Percentiles rank a stretch among this genome's conserved stretches.
These are phyloP conservation scores for Narcine bancroftii DNA, from an alignment of 2,113 vertebrate species.

Conservation along the genomic window DNA sequence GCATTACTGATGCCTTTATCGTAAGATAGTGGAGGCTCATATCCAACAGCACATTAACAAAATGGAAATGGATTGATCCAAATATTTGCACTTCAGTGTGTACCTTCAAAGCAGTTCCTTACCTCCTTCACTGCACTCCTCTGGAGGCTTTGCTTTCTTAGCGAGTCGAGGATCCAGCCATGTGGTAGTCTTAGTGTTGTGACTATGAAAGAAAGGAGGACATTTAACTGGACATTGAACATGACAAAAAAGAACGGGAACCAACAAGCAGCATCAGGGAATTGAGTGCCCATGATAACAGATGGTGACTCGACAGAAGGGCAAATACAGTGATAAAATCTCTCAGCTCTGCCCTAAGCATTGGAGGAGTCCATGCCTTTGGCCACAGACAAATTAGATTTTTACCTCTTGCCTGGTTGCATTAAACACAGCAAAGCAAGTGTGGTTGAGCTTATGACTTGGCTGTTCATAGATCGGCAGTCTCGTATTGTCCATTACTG, in stretches of 20 bases:
- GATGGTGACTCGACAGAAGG: background rate
- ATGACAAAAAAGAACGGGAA: no score
- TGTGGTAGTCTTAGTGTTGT: slow-evolving; percentile 95
- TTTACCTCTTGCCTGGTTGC: background rate
- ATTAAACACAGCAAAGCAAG: background rate
- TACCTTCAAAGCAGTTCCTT: slow-evolving; percentile 40
- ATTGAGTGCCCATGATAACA: background rate
- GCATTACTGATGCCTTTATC: background rate
- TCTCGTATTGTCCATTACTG: background rate
- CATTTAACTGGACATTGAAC: no score
- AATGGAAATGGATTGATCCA: slow-evolving; percentile 38
- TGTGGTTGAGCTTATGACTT: background rate
- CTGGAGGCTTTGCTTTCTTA: slow-evolving; percentile 91
- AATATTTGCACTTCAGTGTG: background rate
- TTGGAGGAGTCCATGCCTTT: background rate
- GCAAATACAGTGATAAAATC: background rate
- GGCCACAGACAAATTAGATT: background rate
- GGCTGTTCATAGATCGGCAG: background rate
- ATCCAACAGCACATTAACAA: slow-evolving; percentile 30
- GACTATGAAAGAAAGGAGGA: slow-evolving; percentile 57
- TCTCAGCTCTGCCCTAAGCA: background rate
- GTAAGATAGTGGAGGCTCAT: background rate
- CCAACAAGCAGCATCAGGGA: background rate
- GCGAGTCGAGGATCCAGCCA: slow-evolving; percentile 97
- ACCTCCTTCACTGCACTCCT: slow-evolving; percentile 97